phyloP scores from a whole-genome alignment of 2,888 invertebrate species.

The Caenorhabditis uteleia region DNA sequence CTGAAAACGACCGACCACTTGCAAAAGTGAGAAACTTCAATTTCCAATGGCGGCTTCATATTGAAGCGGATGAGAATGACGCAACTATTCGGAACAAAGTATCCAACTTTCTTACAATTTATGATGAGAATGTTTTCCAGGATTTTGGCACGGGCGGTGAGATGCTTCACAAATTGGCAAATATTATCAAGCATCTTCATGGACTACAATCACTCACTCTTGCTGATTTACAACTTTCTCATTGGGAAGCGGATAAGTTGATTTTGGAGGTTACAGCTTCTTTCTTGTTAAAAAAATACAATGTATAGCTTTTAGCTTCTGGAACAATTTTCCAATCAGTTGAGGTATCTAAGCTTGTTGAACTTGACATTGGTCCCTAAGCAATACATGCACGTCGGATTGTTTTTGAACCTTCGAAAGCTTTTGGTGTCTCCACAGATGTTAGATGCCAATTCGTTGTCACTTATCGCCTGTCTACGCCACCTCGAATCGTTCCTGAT shows the following conservation, averaged over 20 bases:
- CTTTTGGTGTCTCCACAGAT: slow-evolving; percentile 75
- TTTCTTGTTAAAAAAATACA: background rate
- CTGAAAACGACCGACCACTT: slow-evolving; percentile 32
- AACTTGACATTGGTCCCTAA: slow-evolving; percentile 80
- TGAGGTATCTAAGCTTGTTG: slow-evolving; percentile 77
- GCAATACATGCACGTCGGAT: slow-evolving; percentile 79
- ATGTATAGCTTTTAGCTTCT: slow-evolving; percentile 70
- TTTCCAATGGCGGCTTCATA: slow-evolving; percentile 65
- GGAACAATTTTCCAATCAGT: slow-evolving; percentile 75
- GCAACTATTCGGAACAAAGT: slow-evolving; percentile 31
- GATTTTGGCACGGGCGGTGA: slow-evolving; percentile 78
- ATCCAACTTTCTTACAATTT: slow-evolving; percentile 74
- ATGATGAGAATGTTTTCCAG: slow-evolving; percentile 3
- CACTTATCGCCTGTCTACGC: slow-evolving; percentile 46
- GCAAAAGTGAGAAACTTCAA: slow-evolving; percentile 36
- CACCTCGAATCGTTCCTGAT: slow-evolving; percentile 78
- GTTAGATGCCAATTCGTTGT: slow-evolving; percentile 72
- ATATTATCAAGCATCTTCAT: slow-evolving; percentile 77
- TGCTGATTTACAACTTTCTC: slow-evolving; percentile 80
- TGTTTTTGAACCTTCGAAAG: slow-evolving; percentile 80
- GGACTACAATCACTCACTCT: slow-evolving; percentile 77
- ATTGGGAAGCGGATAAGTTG: slow-evolving; percentile 77
- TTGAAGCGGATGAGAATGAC: slow-evolving; percentile 43
- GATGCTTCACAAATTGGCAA: slow-evolving; percentile 67
- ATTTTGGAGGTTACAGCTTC: slow-evolving; percentile 75